Evolutionary conservation across 2,113 vertebrate species (phyloP).

Genomic region (Nestor notabilis): DNA sequence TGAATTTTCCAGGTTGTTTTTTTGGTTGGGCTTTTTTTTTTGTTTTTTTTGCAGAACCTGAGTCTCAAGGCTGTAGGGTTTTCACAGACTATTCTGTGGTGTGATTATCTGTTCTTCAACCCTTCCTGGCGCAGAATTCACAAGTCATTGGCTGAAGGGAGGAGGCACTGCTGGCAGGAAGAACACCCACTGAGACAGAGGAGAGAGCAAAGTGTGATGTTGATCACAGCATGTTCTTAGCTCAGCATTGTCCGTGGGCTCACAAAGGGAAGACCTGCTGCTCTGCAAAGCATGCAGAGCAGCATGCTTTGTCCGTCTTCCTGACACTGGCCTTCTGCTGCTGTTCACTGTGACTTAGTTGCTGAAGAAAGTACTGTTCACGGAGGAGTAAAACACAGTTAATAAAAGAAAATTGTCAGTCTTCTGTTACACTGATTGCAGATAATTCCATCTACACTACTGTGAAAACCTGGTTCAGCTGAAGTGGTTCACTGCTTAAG

Average conservation of each 20-base stretch:
- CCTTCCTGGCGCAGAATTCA: neutral
- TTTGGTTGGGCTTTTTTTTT: neutral
- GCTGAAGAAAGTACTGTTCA: neutral
- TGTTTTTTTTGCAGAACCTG: neutral
- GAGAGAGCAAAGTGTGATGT: neutral
- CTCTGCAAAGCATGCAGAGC: neutral
- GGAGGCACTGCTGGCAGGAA: neutral
- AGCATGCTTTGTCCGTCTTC: neutral
- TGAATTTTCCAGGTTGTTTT: neutral
- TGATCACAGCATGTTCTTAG: neutral
- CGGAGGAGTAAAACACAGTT: neutral
- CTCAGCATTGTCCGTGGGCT: rapidly evolving
- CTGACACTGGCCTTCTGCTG: neutral
- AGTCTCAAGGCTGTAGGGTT: neutral
- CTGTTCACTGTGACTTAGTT: neutral
- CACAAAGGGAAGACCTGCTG: neutral
- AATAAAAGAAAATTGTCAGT: neutral
- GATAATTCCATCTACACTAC: neutral
- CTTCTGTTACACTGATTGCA: neutral
- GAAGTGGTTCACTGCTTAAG: neutral
- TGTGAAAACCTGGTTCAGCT: neutral
- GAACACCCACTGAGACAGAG: neutral
- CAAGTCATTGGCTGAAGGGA: neutral
- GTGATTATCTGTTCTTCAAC: neutral
- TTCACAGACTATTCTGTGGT: neutral